These are phyloP conservation scores for Myodes glareolus DNA, from an alignment of 2,113 vertebrate genomes.

Conservation along the genomic window DNA sequence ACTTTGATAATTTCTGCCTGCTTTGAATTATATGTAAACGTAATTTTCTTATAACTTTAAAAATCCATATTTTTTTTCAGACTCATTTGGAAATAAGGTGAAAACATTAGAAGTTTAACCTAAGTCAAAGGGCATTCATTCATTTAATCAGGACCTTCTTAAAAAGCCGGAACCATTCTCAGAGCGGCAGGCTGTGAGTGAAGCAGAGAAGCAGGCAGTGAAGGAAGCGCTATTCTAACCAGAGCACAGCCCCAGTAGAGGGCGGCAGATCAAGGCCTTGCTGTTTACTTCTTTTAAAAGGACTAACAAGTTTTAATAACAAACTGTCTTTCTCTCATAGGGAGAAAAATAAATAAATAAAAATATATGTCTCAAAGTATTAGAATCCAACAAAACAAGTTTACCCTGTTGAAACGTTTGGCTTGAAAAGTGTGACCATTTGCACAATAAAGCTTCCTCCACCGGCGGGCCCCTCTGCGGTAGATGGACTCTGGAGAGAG, in stretches of 20 bases:
- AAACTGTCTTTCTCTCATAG: conserved; percentile 52
- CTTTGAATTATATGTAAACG: conserved; percentile 15
- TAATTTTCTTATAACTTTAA: background rate
- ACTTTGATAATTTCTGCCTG: background rate
- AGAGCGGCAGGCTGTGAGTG: background rate
- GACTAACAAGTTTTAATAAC: background rate
- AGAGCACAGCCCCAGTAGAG: no score
- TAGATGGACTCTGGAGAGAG: conserved; percentile 96
- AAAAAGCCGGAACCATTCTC: background rate
- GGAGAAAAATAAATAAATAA: background rate
- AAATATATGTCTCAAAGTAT: conserved; percentile 53
- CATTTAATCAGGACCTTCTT: no score
- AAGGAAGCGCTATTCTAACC: background rate
- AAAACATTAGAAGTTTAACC: background rate
- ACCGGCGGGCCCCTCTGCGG: conserved; percentile 95
- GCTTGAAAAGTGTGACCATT: conserved; percentile 99
- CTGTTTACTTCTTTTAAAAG: conserved; percentile 22
- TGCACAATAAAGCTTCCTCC: conserved; percentile 99
- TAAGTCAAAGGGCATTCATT: background rate
- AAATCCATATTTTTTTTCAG: background rate
- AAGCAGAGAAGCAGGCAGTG: no score
- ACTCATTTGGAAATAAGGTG: background rate
- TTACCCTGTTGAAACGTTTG: conserved; percentile 98
- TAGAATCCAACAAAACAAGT: conserved; percentile 60
- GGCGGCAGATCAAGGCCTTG: background rate